These are phyloP conservation scores for Caenorhabditis panamensis DNA, from an alignment of 2,888 invertebrate species.

Conservation along the genomic window DNA sequence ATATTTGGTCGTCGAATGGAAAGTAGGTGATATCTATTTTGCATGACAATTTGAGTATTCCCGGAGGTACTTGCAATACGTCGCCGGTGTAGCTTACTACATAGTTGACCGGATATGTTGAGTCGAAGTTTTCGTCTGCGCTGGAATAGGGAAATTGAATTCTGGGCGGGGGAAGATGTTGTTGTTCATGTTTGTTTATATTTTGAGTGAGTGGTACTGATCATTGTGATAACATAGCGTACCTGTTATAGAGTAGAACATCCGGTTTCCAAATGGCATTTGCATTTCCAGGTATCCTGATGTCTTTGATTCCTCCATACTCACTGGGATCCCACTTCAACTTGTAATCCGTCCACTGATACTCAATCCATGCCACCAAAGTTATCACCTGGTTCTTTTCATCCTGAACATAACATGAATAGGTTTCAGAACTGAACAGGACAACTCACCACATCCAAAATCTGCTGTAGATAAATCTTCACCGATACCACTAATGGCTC, in stretches of 20 bases:
- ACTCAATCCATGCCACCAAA: slow-evolving; percentile 75
- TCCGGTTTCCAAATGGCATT: slow-evolving; percentile 76
- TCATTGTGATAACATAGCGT: no score
- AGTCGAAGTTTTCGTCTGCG: slow-evolving; percentile 76
- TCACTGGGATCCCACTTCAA: slow-evolving; percentile 74
- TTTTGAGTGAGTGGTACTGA: neutral
- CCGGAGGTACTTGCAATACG: slow-evolving; percentile 93
- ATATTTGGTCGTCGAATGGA: slow-evolving; percentile 84
- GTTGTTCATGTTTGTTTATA: no score
- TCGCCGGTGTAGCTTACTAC: slow-evolving; percentile 94
- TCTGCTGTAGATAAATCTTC: slow-evolving; percentile 75
- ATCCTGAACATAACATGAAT: slow-evolving; percentile 61
- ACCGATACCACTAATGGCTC: slow-evolving; percentile 73
- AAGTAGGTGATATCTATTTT: slow-evolving; percentile 96
- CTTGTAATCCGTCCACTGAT: slow-evolving; percentile 77
- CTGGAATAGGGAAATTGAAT: slow-evolving; percentile 27
- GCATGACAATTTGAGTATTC: slow-evolving; percentile 86
- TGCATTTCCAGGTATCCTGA: slow-evolving; percentile 71
- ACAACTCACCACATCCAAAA: slow-evolving; percentile 71
- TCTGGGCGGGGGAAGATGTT: neutral
- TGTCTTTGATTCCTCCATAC: slow-evolving; percentile 74
- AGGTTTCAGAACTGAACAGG: neutral
- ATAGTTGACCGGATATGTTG: slow-evolving; percentile 76
- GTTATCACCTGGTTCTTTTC: slow-evolving; percentile 77
- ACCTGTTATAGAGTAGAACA: slow-evolving; percentile 74